phyloP scores from a whole-genome alignment of 2,797 vertebrate genomes.

The Coendou prehensilis region DNA sequence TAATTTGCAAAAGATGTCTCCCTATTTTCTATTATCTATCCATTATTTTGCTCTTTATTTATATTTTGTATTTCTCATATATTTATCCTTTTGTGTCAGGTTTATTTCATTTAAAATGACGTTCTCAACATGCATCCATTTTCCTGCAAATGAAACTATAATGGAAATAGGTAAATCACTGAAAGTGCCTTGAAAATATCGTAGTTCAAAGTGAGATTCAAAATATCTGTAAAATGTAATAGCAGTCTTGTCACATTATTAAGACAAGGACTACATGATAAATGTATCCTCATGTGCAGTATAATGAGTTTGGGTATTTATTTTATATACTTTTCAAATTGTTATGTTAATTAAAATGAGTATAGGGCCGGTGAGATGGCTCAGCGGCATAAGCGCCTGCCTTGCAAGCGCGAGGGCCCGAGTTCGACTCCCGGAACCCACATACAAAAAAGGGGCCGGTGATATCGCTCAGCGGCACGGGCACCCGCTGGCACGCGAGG shows the following conservation, averaged over 20 bases:
- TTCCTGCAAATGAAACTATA: neutral
- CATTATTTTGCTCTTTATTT: neutral
- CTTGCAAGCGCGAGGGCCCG: too few species aligned
- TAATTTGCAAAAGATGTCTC: neutral
- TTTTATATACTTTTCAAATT: constrained; percentile 32
- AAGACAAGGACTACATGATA: neutral
- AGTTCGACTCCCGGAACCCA: too few species aligned
- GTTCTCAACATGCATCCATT: neutral
- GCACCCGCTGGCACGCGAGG: too few species aligned
- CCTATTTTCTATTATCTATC: neutral
- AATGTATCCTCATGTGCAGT: neutral
- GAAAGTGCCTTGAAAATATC: neutral
- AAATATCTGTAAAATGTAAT: neutral
- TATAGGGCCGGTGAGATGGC: too few species aligned
- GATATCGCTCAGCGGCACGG: too few species aligned
- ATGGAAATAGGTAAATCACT: neutral
- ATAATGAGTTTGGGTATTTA: neutral
- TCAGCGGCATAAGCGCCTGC: too few species aligned
- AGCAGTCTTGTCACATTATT: neutral
- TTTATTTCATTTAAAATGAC: neutral
- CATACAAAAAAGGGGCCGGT: too few species aligned
- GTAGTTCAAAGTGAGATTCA: neutral
- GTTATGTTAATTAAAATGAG: neutral
- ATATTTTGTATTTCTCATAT: neutral
- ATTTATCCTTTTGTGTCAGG: neutral